Conservation (phyloP, 2,113 vertebrate genomes). For the Halichoerus grypus region DNA sequence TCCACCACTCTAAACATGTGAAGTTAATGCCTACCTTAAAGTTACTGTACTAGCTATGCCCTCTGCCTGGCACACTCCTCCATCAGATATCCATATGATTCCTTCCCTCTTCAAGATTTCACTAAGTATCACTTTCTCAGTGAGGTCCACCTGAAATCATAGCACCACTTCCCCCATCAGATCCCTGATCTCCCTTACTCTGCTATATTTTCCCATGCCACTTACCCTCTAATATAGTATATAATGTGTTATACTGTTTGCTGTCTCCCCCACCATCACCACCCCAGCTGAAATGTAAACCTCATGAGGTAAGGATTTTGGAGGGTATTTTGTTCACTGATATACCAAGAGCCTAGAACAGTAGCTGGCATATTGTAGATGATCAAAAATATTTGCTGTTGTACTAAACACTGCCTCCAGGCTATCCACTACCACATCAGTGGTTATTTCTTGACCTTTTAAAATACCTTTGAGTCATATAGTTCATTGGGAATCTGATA, state of each 20-base stretch:
- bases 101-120: background rate
- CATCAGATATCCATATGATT: background rate
- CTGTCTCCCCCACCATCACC: background rate
- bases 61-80: background rate
- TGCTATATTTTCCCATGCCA: background rate
- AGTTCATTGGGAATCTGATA: background rate
- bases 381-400: background rate
- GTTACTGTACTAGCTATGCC: background rate
- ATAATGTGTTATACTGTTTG: background rate
- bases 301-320: background rate
- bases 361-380: background rate
- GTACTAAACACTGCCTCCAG: background rate
- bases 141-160: background rate
- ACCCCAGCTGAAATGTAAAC: background rate
- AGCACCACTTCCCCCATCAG: background rate
- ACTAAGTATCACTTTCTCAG: slow-evolving; percentile 15
- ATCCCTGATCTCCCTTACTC: background rate
- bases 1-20: background rate
- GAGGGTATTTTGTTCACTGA: background rate
- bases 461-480: slow-evolving; percentile 3
- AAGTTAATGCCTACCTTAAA: background rate
- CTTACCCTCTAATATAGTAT: background rate
- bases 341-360: background rate
- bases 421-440: background rate
- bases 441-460: background rate